Evolutionary conservation across 2,888 invertebrate species (phyloP).

Genomic region (Dasypogon diadema): DNA sequence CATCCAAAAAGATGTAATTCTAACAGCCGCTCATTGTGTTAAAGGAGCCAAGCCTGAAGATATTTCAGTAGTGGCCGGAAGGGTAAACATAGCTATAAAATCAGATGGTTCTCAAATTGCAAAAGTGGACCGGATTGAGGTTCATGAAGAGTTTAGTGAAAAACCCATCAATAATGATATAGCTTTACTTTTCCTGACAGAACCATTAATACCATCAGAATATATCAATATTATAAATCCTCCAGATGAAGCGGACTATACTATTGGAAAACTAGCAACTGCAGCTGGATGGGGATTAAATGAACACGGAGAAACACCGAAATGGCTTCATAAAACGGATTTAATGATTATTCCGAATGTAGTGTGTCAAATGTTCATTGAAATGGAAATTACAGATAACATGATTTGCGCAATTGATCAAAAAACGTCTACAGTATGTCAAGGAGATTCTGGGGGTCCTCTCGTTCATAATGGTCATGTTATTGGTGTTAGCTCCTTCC

Average conservation of each 20-base stretch:
- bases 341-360: background rate
- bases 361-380: background rate
- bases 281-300: constrained; percentile 5
- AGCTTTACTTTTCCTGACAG: background rate
- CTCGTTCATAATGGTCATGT: background rate
- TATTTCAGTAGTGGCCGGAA: background rate
- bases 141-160: background rate
- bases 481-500: background rate
- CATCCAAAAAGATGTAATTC: background rate
- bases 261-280: background rate
- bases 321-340: background rate
- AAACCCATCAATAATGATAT: background rate
- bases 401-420: background rate
- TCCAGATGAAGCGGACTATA: background rate
- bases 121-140: background rate
- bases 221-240: background rate
- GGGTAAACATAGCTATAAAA: background rate
- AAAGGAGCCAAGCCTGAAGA: background rate
- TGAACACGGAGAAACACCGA: background rate
- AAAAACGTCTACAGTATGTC: background rate
- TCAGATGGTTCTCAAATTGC: background rate
- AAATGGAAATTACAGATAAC: background rate
- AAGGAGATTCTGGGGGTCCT: constrained; percentile 11
- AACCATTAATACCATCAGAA: background rate
- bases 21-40: constrained; percentile 17